Percentiles rank a stretch among this genome's conserved stretches.
Conservation (phyloP, 1,140 invertebrate species). For the Drosophila lacteicornis region DNA sequence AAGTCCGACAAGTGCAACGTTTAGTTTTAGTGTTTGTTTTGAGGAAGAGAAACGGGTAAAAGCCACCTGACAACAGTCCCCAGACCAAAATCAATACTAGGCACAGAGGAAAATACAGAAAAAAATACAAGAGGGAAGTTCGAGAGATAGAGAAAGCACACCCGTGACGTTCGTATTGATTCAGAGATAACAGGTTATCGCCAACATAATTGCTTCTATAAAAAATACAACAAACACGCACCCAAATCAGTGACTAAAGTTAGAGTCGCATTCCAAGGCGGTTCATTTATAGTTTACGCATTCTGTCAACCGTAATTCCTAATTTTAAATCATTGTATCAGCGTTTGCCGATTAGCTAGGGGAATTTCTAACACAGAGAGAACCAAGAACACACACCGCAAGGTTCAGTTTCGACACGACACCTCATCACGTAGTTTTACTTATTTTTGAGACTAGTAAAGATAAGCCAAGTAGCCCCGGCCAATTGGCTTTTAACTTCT, state of each 20-base stretch:
- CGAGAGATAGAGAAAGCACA: slow-evolving; percentile 33
- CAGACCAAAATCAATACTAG: slow-evolving; percentile 43
- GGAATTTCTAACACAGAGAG: slow-evolving; percentile 9
- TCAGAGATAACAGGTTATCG: slow-evolving; percentile 47
- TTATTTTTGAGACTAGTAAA: slow-evolving; percentile 1
- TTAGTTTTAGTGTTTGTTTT: slow-evolving; percentile 62
- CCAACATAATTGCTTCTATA: slow-evolving; percentile 30
- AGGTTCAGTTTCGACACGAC: slow-evolving; percentile 23
- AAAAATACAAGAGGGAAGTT: slow-evolving; percentile 13
- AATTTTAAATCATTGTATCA: slow-evolving; percentile 48
- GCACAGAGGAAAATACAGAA: slow-evolving; percentile 10
- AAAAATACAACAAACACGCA: slow-evolving; percentile 7
- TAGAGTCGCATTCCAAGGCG: slow-evolving; percentile 32
- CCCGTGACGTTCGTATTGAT: slow-evolving; percentile 42
- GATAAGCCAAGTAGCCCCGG: slow-evolving; percentile 15
- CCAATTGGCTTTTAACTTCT: slow-evolving; percentile 7
- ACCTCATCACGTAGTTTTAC: slow-evolving; percentile 25
- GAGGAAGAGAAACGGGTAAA: slow-evolving; percentile 12
- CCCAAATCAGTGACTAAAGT: slow-evolving; percentile 25
- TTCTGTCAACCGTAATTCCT: slow-evolving; percentile 36
- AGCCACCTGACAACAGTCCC: slow-evolving; percentile 24
- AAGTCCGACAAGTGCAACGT: slow-evolving; percentile 47
- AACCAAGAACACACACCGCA: neutral
- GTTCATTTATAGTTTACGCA: slow-evolving; percentile 21
- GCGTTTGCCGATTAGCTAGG: slow-evolving; percentile 18